Evolutionary conservation across 2,797 vertebrate species (phyloP).

Genomic region (Fratercula arctica): DNA sequence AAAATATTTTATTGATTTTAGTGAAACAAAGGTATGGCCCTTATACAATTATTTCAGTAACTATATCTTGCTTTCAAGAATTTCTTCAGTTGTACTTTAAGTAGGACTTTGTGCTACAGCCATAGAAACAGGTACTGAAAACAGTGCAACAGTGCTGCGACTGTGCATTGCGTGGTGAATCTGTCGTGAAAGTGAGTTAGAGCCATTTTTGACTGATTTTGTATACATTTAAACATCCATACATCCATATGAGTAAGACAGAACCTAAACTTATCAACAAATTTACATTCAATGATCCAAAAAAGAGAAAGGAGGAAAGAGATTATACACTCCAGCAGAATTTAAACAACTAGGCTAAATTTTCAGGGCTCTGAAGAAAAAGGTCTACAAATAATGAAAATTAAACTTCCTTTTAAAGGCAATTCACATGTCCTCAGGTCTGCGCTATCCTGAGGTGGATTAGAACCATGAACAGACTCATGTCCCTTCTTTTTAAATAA

Average conservation of each 20-base stretch:
- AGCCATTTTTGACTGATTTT: neutral
- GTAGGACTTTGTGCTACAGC: neutral
- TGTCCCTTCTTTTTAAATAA: neutral
- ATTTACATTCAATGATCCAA: neutral
- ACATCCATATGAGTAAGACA: neutral
- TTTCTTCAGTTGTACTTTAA: neutral
- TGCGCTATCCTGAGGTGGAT: accelerated
- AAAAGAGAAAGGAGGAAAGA: neutral
- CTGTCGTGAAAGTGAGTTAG: neutral
- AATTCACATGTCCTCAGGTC: neutral
- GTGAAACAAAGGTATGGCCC: neutral
- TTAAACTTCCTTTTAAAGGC: neutral
- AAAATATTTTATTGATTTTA: neutral
- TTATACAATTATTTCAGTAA: neutral
- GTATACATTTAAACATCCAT: neutral
- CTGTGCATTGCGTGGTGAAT: neutral
- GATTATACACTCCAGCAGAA: neutral
- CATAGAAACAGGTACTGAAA: neutral
- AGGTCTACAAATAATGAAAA: neutral
- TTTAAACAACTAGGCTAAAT: neutral
- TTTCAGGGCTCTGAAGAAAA: neutral
- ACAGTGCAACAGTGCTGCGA: neutral
- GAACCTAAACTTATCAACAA: neutral
- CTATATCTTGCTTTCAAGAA: neutral
- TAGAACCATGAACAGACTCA: neutral